phyloP scores from a whole-genome alignment of 1,140 invertebrate genomes.

The Penaeus indicus region DNA sequence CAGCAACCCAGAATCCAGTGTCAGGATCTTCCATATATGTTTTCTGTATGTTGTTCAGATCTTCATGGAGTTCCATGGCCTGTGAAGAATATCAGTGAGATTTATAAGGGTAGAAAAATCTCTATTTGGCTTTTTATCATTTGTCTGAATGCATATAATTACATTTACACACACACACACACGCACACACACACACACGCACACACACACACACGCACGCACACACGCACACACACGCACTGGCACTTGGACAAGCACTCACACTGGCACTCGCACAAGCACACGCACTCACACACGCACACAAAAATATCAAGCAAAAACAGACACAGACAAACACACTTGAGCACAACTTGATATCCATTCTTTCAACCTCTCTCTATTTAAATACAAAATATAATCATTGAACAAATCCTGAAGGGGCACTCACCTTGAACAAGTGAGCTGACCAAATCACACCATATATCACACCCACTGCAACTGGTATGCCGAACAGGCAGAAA shows the following conservation, averaged over 20 bases:
- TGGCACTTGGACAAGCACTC: no score
- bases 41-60: conserved; percentile 41
- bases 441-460: conserved; percentile 71
- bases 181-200: not conserved
- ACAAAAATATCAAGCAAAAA: not conserved
- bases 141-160: no score
- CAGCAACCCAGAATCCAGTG: conserved; percentile 48
- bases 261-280: no score
- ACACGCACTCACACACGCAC: no score
- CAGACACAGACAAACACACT: no score
- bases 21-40: conserved; percentile 28
- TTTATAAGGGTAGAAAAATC: not conserved
- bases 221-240: not conserved
- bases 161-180: no score
- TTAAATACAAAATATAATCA: no score
- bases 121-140: not conserved
- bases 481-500: conserved; percentile 72
- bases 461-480: conserved; percentile 70
- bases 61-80: conserved; percentile 42
- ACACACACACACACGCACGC: not conserved
- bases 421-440: conserved; percentile 70
- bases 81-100: not conserved
- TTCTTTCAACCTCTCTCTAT: no score
- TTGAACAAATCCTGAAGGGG: no score
- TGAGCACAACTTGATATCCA: no score